Conservation (phyloP, 2,888 invertebrate species). For the Ommatoiulus sabulosus region DNA sequence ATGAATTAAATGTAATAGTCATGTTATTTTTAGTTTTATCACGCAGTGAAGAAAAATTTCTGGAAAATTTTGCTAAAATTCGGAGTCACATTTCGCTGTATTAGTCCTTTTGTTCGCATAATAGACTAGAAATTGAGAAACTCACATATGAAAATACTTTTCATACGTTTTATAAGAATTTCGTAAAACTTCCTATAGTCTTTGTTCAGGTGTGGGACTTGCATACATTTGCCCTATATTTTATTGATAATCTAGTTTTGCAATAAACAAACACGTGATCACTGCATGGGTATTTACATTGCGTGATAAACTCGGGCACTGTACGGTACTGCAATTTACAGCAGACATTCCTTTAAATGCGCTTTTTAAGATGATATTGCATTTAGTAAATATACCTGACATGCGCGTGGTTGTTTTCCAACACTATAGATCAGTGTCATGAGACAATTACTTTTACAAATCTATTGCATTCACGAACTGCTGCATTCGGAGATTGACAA, state of each 20-base stretch:
- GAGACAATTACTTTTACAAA: neutral
- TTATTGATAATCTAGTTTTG: neutral
- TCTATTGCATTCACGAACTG: no score
- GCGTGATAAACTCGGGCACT: neutral
- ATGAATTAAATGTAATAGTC: no score
- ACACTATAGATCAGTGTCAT: neutral
- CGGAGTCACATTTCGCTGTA: no score
- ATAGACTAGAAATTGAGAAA: no score
- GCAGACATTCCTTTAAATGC: neutral
- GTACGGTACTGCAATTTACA: neutral
- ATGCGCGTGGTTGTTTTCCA: neutral
- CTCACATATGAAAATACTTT: no score
- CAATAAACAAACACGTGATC: neutral
- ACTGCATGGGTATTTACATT: neutral
- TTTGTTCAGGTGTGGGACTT: neutral
- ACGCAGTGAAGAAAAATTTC: no score
- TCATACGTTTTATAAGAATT: neutral
- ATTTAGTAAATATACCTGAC: neutral
- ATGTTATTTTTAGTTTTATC: no score
- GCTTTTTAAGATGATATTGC: neutral
- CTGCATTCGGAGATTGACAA: no score
- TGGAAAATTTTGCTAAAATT: no score
- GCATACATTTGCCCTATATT: neutral
- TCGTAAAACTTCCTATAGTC: neutral
- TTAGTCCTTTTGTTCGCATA: no score